phyloP scores from a whole-genome alignment of 1,140 invertebrate genomes.

The Lordiphosa mommai region DNA sequence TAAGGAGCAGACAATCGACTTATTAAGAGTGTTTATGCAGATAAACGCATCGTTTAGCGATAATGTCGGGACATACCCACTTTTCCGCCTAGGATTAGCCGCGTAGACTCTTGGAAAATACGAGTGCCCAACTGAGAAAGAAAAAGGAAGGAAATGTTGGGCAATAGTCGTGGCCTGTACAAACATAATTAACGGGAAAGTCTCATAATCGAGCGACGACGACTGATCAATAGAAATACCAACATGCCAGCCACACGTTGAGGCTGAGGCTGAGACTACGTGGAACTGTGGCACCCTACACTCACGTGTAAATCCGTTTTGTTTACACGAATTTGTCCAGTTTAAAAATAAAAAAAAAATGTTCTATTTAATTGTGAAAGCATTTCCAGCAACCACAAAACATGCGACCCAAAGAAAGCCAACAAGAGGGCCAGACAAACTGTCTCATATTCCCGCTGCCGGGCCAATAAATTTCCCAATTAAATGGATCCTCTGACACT shows the following conservation, averaged over 20 bases:
- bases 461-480: constrained; percentile 72
- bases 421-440: constrained; percentile 65
- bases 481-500: constrained; percentile 75
- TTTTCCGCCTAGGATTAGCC: constrained; percentile 61
- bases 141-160: constrained; percentile 42
- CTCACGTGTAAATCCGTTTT: constrained; percentile 33
- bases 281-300: constrained; percentile 34
- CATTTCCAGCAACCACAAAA: constrained; percentile 66
- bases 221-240: constrained; percentile 43
- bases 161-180: constrained; percentile 40
- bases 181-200: constrained; percentile 54
- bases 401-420: constrained; percentile 49
- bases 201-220: constrained; percentile 34
- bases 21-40: constrained; percentile 77
- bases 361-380: constrained; percentile 38
- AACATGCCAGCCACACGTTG: constrained; percentile 48
- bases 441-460: constrained; percentile 44
- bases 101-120: constrained; percentile 49
- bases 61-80: constrained; percentile 77
- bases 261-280: constrained; percentile 6
- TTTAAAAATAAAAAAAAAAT: constrained; percentile 19
- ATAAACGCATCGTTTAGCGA: constrained; percentile 78
- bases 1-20: constrained; percentile 64
- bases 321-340: constrained; percentile 53
- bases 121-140: constrained; percentile 17